Percentiles rank a stretch among this genome's conserved stretches.
phyloP scores from a whole-genome alignment of 1,140 invertebrate species.

The Sminthurides bifidus region DNA sequence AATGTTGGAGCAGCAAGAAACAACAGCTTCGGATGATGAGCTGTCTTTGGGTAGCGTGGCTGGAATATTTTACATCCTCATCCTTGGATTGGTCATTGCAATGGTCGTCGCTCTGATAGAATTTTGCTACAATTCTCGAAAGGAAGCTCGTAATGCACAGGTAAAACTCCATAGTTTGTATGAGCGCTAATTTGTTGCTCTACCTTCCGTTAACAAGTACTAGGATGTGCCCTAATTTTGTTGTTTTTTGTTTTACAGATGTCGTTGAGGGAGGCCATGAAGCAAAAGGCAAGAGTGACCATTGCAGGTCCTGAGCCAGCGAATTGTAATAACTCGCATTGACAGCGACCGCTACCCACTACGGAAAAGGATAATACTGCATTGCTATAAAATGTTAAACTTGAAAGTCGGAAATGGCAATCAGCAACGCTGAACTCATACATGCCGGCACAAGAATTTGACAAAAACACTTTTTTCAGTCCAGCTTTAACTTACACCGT shows the following conservation, averaged over 20 bases:
- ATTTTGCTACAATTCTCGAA: conserved; percentile 40
- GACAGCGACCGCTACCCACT: background rate
- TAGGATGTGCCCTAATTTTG: background rate
- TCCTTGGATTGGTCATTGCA: conserved; percentile 46
- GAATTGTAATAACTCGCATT: conserved; percentile 7
- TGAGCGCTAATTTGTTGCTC: background rate
- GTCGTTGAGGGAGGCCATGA: conserved; percentile 68
- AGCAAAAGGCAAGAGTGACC: conserved; percentile 71
- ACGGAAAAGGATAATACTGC: background rate
- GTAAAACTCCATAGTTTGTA: conserved; percentile 28
- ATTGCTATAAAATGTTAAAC: background rate
- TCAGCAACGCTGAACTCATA: too few species aligned
- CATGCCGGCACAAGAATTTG: background rate
- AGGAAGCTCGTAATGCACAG: conserved; percentile 38
- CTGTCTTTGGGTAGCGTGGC: conserved; percentile 50
- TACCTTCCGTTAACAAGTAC: background rate
- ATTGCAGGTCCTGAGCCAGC: conserved; percentile 46
- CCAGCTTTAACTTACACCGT: background rate
- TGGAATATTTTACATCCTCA: conserved; percentile 52
- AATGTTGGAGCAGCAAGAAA: conserved; percentile 36
- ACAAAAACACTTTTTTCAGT: background rate
- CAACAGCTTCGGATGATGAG: conserved; percentile 39
- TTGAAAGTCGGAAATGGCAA: too few species aligned
- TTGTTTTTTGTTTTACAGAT: conserved; percentile 39
- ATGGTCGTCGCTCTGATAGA: conserved; percentile 45